phyloP scores from a whole-genome alignment of 1,140 invertebrate species.

The Diprion similis region DNA sequence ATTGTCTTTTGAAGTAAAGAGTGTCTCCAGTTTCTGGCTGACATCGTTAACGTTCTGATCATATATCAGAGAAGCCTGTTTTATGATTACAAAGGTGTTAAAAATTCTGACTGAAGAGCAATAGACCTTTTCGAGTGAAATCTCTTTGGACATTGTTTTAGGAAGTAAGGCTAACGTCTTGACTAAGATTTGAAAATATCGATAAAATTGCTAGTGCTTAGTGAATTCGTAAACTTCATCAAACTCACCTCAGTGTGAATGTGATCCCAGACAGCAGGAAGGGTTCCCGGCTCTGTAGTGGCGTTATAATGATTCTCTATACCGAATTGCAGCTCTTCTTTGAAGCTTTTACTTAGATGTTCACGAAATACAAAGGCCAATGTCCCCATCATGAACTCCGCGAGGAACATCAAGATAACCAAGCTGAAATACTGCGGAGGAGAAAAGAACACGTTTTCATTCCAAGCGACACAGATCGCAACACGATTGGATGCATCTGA shows the following conservation, averaged over 20 bases:
- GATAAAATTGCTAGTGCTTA: too few relatives aligned
- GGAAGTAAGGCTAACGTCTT: too few relatives aligned
- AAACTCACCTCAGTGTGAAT: slow-evolving; percentile 72
- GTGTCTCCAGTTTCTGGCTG: too few relatives aligned
- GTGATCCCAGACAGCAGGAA: slow-evolving; percentile 75
- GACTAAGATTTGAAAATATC: too few relatives aligned
- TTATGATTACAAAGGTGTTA: too few relatives aligned
- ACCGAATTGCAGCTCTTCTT: slow-evolving; percentile 72
- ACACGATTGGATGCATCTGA: too few relatives aligned
- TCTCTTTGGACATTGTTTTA: too few relatives aligned
- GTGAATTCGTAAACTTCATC: neutral
- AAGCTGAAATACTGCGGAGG: slow-evolving; percentile 80
- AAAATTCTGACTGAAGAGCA: too few relatives aligned
- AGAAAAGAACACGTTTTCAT: slow-evolving; percentile 16
- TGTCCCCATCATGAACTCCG: slow-evolving; percentile 79
- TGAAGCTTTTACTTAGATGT: slow-evolving; percentile 69
- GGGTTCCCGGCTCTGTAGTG: slow-evolving; percentile 66
- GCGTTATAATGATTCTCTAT: slow-evolving; percentile 75
- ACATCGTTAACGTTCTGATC: too few relatives aligned
- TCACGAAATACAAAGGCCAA: slow-evolving; percentile 80
- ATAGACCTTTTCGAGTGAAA: too few relatives aligned
- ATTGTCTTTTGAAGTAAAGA: too few relatives aligned
- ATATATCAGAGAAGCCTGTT: too few relatives aligned
- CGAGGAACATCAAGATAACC: slow-evolving; percentile 80
- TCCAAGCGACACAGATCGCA: neutral